Conservation (phyloP, 30 jellyfish, hydroid and myxozoan species). For the Sanderia malayensis region DNA sequence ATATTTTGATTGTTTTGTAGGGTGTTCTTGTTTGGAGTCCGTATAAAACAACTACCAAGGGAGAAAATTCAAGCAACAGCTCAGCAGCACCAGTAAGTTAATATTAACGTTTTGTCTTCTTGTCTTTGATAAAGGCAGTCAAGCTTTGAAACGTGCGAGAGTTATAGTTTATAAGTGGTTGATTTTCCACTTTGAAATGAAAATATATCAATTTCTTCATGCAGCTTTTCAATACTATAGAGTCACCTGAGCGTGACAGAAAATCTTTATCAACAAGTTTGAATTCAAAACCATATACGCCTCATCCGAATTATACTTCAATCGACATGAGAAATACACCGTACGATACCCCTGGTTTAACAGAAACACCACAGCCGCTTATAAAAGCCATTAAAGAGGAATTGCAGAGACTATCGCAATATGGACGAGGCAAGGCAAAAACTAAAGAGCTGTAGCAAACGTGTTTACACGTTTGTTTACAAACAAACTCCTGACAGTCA, state of each 20-base stretch:
- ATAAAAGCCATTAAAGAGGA: slow-evolving; percentile 93
- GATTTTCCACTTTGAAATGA: slow-evolving; percentile 19
- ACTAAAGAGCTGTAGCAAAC: slow-evolving; percentile 43
- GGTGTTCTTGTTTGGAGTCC: slow-evolving; percentile 98
- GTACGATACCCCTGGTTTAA: slow-evolving; percentile 19
- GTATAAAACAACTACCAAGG: slow-evolving; percentile 49
- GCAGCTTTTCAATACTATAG: slow-evolving; percentile 52
- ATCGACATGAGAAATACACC: slow-evolving; percentile 64
- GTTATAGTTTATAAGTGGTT: background rate
- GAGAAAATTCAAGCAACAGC: slow-evolving; percentile 44
- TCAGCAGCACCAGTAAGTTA: slow-evolving; percentile 66
- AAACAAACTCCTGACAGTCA: too few relatives aligned
- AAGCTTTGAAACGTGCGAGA: slow-evolving; percentile 28
- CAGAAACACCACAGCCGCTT: slow-evolving; percentile 81
- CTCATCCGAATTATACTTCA: slow-evolving; percentile 63
- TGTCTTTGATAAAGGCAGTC: too few relatives aligned
- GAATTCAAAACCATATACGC: slow-evolving; percentile 21
- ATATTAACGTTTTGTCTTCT: too few relatives aligned
- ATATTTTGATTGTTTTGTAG: slow-evolving; percentile 19
- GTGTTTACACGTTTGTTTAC: background rate
- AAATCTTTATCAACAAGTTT: slow-evolving; percentile 14
- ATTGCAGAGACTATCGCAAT: slow-evolving; percentile 71
- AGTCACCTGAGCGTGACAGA: slow-evolving; percentile 30
- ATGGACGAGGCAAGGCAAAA: slow-evolving; percentile 56
- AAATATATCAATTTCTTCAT: background rate